These are phyloP conservation scores for Drosophila cardini DNA, from an alignment of 1,140 invertebrate genomes.

Conservation along the genomic window DNA sequence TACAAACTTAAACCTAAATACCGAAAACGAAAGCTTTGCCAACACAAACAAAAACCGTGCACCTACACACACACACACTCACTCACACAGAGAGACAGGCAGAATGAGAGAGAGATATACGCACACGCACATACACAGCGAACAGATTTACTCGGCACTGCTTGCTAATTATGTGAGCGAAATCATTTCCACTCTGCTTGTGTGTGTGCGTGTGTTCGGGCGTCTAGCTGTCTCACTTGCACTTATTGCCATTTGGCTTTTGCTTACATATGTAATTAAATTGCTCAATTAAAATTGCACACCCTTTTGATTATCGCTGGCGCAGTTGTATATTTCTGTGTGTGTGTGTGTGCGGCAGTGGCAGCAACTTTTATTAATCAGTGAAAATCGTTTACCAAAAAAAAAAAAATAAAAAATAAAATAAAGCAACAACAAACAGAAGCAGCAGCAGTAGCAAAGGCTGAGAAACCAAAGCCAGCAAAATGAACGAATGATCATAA, in stretches of 20 bases:
- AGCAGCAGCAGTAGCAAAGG: slow-evolving; percentile 6
- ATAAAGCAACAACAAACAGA: background rate
- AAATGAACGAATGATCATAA: slow-evolving; percentile 50
- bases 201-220: slow-evolving; percentile 7
- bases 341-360: slow-evolving; percentile 22
- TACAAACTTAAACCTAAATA: slow-evolving; percentile 71
- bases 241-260: slow-evolving; percentile 58
- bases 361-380: slow-evolving; percentile 69
- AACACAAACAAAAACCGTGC: slow-evolving; percentile 43
- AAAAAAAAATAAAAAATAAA: slow-evolving; percentile 30
- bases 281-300: slow-evolving; percentile 85
- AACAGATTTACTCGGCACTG: slow-evolving; percentile 9
- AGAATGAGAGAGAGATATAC: background rate
- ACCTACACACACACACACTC: slow-evolving; percentile 38
- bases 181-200: background rate
- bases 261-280: slow-evolving; percentile 84
- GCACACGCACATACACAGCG: slow-evolving; percentile 28
- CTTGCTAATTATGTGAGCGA: slow-evolving; percentile 66
- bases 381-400: slow-evolving; percentile 68
- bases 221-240: slow-evolving; percentile 13
- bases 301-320: slow-evolving; percentile 84
- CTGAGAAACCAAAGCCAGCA: slow-evolving; percentile 37
- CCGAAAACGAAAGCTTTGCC: slow-evolving; percentile 54
- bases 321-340: slow-evolving; percentile 36
- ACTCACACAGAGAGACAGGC: background rate